These are phyloP conservation scores for Polymixis lichenea DNA, from an alignment of 2,888 invertebrate species.

Conservation along the genomic window DNA sequence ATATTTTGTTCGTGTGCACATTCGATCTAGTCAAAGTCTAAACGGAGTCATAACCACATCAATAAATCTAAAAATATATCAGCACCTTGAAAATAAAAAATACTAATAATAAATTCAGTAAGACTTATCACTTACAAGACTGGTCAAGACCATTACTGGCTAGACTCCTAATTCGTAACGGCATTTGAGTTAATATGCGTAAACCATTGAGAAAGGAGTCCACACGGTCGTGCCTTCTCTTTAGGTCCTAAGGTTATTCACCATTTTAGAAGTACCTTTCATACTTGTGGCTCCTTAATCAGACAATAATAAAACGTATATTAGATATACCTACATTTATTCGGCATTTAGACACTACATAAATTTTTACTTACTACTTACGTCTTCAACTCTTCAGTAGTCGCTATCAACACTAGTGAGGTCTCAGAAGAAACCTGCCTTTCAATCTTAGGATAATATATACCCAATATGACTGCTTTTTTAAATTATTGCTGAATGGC, in stretches of 20 bases:
- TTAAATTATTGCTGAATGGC: too few relatives aligned
- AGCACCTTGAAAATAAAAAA: conserved; percentile 36
- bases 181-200: conserved; percentile 31
- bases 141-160: conserved; percentile 13
- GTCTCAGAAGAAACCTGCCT: too few relatives aligned
- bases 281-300: neutral
- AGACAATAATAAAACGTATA: neutral
- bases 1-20: neutral
- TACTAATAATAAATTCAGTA: neutral
- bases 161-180: conserved; percentile 46
- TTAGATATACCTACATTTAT: neutral
- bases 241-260: conserved; percentile 17
- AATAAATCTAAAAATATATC: conserved; percentile 4
- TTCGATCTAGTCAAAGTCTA: neutral
- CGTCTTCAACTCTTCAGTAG: too few relatives aligned
- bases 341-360: neutral
- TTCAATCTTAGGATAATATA: too few relatives aligned
- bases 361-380: neutral
- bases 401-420: too few relatives aligned
- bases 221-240: conserved; percentile 19
- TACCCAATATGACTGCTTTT: too few relatives aligned
- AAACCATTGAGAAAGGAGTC: conserved; percentile 22
- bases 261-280: conserved; percentile 9
- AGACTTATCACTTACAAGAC: neutral
- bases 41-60: neutral